Evolutionary conservation across 2,113 vertebrate genomes (phyloP).

Genomic region (Datnioides undecimradiatus): DNA sequence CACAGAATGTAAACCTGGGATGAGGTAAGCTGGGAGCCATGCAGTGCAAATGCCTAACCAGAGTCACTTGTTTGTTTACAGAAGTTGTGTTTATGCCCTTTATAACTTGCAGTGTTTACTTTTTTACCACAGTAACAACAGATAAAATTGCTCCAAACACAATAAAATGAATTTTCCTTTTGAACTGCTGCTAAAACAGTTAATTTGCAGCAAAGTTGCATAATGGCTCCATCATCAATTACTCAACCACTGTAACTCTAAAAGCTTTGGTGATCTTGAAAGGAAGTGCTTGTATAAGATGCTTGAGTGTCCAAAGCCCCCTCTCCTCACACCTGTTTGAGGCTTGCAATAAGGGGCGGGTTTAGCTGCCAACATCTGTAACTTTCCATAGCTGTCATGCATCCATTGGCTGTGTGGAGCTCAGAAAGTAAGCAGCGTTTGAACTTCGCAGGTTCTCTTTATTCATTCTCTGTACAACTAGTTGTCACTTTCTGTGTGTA

Average conservation of each 20-base stretch:
- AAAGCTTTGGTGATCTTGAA: neutral
- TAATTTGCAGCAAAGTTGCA: neutral
- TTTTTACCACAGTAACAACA: neutral
- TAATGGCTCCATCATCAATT: neutral
- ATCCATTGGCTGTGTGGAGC: too few species aligned
- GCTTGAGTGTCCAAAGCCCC: too few species aligned
- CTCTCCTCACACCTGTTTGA: too few species aligned
- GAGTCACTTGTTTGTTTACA: neutral
- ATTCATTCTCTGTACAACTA: neutral
- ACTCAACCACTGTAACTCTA: neutral
- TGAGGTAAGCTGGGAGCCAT: conserved; percentile 87
- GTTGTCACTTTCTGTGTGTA: neutral
- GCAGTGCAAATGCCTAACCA: neutral
- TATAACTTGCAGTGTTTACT: too few species aligned
- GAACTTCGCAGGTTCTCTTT: too few species aligned
- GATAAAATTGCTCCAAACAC: neutral
- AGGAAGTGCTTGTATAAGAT: too few species aligned
- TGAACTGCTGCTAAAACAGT: neutral
- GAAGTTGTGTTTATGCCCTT: neutral
- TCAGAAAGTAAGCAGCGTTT: too few species aligned
- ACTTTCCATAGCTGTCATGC: neutral
- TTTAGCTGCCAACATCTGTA: neutral
- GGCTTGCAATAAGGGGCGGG: too few species aligned
- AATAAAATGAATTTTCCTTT: neutral
- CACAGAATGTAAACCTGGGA: conserved; percentile 93